phyloP scores from a whole-genome alignment of 1,140 invertebrate genomes.

The Trichogramma pretiosum region DNA sequence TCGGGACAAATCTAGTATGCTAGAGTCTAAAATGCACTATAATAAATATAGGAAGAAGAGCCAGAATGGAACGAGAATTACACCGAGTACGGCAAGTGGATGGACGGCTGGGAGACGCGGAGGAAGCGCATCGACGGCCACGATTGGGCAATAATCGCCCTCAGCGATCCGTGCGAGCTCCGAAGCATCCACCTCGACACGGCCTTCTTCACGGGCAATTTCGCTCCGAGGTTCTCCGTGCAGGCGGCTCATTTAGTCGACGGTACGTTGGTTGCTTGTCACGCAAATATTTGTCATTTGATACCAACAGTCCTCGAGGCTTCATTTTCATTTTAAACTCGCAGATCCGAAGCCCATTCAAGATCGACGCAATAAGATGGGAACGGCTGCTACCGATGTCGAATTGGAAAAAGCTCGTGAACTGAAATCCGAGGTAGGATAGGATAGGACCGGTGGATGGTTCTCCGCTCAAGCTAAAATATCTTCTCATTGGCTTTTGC shows the following conservation, averaged over 20 bases:
- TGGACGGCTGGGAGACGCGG: conserved; percentile 65
- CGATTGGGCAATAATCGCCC: conserved; percentile 57
- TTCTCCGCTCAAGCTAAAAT: background rate
- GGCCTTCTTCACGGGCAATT: conserved; percentile 60
- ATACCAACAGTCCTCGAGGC: too few species aligned
- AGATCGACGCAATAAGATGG: conserved; percentile 12
- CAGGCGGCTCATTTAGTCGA: conserved; percentile 44
- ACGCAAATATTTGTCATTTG: too few species aligned
- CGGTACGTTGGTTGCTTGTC: too few species aligned
- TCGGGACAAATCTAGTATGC: too few species aligned
- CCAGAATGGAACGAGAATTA: conserved; percentile 53
- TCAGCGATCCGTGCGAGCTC: conserved; percentile 51
- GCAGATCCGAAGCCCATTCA: conserved; percentile 1
- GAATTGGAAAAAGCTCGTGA: conserved; percentile 5
- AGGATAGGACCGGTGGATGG: too few species aligned
- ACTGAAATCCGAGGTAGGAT: conserved; percentile 8
- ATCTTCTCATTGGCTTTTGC: background rate
- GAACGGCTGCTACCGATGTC: conserved; percentile 1
- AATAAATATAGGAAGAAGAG: conserved; percentile 36
- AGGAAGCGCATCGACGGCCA: conserved; percentile 54
- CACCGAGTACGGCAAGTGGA: conserved; percentile 61
- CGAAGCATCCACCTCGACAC: conserved; percentile 56
- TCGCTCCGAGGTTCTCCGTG: conserved; percentile 54
- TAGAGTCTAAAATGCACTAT: too few species aligned
- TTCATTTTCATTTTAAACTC: too few species aligned